phyloP scores from a whole-genome alignment of 2,113 vertebrate species.

The Paratilapia polleni region DNA sequence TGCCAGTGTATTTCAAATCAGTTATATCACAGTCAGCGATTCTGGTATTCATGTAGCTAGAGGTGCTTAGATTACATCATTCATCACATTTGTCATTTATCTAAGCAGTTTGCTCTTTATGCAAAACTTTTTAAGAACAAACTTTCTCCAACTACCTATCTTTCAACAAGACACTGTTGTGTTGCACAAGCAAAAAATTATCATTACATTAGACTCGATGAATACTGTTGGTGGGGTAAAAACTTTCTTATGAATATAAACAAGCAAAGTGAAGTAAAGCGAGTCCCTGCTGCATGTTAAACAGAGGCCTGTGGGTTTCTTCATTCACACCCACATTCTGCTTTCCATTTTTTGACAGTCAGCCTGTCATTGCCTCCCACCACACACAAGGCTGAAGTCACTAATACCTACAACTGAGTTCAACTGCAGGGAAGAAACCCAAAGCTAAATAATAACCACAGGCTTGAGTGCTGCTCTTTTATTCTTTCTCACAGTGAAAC shows the following conservation, averaged over 20 bases:
- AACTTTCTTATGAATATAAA: conserved; percentile 14
- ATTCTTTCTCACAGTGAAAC: not conserved
- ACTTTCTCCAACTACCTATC: not conserved
- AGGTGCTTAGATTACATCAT: not conserved
- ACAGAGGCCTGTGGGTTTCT: conserved; percentile 1
- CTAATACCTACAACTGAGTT: not conserved
- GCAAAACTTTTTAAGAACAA: not conserved
- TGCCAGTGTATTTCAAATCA: not conserved
- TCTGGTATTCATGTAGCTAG: not conserved
- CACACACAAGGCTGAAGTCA: not conserved
- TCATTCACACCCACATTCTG: conserved; percentile 15
- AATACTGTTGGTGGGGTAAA: not conserved
- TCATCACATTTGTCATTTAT: not conserved
- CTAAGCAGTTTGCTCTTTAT: not conserved
- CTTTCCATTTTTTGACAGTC: not conserved
- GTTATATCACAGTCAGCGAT: not conserved
- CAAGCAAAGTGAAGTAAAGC: not conserved
- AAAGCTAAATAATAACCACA: conserved; percentile 1
- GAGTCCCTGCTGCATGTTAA: not conserved
- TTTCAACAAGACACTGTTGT: not conserved
- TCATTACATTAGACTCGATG: not conserved
- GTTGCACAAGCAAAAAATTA: not conserved
- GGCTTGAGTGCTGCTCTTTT: not conserved
- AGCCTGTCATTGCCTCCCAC: not conserved
- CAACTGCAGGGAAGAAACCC: not conserved